phyloP scores from a whole-genome alignment of 2,888 invertebrate genomes.

The Zhuqinia jingwanae region DNA sequence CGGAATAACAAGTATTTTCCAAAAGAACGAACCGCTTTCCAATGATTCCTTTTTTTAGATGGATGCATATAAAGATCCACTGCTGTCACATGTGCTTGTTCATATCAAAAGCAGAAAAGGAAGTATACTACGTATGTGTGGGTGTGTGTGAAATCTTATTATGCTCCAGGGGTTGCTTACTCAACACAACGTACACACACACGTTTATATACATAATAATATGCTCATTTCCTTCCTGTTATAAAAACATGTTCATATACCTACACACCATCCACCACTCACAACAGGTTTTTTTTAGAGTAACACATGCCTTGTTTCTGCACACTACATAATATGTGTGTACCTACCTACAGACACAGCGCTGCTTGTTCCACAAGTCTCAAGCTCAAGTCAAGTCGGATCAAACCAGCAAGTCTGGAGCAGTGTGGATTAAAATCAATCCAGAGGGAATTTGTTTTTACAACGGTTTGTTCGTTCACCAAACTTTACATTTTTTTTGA shows the following conservation, averaged over 20 bases:
- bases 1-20: slow-evolving; percentile 17
- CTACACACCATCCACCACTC: not conserved
- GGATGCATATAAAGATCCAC: too few relatives aligned
- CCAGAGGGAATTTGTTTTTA: slow-evolving; percentile 25
- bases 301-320: too few relatives aligned
- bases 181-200: not conserved
- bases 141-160: slow-evolving; percentile 39
- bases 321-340: too few relatives aligned
- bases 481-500: slow-evolving; percentile 16
- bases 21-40: slow-evolving; percentile 5
- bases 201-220: slow-evolving; percentile 3
- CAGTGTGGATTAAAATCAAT: slow-evolving; percentile 68
- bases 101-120: too few relatives aligned
- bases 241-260: too few relatives aligned
- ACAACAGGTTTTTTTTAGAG: slow-evolving; percentile 16
- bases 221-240: not conserved
- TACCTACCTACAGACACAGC: too few relatives aligned
- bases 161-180: slow-evolving; percentile 41
- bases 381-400: not conserved
- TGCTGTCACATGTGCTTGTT: too few relatives aligned
- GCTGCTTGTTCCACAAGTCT: too few relatives aligned
- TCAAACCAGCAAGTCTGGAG: not conserved
- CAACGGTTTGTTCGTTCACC: too few relatives aligned
- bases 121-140: too few relatives aligned
- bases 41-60: slow-evolving; percentile 31